phyloP scores from a whole-genome alignment of 2,113 vertebrate species.

The Nannospalax galili region DNA sequence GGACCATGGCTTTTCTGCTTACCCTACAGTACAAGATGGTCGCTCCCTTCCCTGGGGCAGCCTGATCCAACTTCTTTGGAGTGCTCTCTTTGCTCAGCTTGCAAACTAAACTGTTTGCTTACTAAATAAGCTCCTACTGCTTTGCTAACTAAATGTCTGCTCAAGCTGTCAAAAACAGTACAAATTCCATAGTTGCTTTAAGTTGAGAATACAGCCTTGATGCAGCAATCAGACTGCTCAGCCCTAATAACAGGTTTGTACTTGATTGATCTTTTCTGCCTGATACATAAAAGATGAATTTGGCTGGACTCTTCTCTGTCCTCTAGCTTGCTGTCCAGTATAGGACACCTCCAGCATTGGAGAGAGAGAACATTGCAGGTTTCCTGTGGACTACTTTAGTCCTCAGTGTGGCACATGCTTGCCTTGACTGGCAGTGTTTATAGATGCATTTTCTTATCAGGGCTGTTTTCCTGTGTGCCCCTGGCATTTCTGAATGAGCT shows the following conservation, averaged over 20 bases:
- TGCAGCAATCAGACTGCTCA: neutral
- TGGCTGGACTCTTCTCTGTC: no score
- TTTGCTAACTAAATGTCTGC: no score
- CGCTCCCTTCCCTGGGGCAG: no score
- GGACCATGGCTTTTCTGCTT: neutral
- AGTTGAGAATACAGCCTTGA: neutral
- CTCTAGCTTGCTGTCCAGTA: no score
- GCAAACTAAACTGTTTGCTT: no score
- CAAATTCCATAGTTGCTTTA: neutral
- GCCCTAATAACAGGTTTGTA: neutral
- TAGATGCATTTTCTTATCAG: neutral
- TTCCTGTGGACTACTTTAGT: neutral
- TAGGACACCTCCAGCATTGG: neutral
- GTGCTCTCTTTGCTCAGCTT: no score
- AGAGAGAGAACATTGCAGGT: neutral
- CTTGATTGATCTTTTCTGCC: neutral
- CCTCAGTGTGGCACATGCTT: no score
- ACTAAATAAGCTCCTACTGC: no score
- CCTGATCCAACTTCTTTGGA: no score
- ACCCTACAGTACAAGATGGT: neutral
- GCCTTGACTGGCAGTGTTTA: neutral
- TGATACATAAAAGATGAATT: neutral
- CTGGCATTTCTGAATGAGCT: neutral
- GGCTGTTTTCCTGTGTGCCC: no score
- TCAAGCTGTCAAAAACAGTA: no score